Evolutionary conservation across 2,797 vertebrate species (phyloP).

Genomic region (Varecia variegata): DNA sequence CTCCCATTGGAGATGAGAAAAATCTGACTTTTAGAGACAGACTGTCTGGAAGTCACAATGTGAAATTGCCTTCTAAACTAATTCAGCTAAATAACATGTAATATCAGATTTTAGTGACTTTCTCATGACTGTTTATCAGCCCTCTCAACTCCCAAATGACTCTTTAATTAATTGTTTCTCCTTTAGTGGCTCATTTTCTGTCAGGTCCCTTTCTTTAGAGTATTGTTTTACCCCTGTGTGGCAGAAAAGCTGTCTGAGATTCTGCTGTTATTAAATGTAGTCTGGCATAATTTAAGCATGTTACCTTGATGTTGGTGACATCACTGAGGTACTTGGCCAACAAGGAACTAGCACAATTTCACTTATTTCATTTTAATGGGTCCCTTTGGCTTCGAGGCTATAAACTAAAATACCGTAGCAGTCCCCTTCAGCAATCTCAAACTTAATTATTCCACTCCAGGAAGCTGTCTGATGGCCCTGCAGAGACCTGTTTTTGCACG

Average conservation of each 20-base stretch:
- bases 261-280: constrained; percentile 40
- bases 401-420: constrained; percentile 53
- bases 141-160: constrained; percentile 22
- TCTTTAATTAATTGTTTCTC: constrained; percentile 63
- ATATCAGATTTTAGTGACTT: constrained; percentile 60
- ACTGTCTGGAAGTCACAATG: constrained; percentile 9
- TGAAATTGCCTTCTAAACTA: constrained; percentile 37
- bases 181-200: constrained; percentile 31
- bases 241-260: constrained; percentile 38
- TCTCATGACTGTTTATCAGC: constrained; percentile 52
- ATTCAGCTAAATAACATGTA: constrained; percentile 52
- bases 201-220: constrained; percentile 38
- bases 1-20: neutral
- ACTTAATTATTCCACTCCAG: constrained; percentile 52
- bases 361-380: constrained; percentile 59
- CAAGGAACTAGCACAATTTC: constrained; percentile 59
- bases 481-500: constrained; percentile 53
- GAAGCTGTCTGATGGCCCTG: constrained; percentile 36
- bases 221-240: neutral
- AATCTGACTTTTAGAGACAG: constrained; percentile 32
- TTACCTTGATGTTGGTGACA: constrained; percentile 61
- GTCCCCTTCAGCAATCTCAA: constrained; percentile 56
- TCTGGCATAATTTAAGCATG: constrained; percentile 34
- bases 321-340: constrained; percentile 61
- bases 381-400: constrained; percentile 46